Base-by-base conservation (phyloP, 2,113 vertebrate species). In the Chiloscyllium plagiosum region DNA sequence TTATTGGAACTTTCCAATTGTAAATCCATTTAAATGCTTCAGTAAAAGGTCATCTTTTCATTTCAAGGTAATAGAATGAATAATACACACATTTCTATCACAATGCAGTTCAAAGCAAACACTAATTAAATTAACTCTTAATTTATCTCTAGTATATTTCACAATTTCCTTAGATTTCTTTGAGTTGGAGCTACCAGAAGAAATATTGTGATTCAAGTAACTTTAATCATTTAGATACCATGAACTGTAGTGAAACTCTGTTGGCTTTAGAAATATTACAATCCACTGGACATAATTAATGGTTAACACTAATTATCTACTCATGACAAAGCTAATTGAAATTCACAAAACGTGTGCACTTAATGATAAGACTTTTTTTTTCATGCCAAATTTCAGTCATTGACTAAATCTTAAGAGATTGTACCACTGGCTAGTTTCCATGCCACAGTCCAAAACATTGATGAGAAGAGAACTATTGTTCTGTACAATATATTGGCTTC, bases 61-160 rank as follows among this genome's bases (percentile, higher is more conserved):
- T 95, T 72, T 72, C 69, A 76, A 72, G 42, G 69, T 24, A 95
- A 76, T 72, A 95, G 47, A 52, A 70, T 95, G 37, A 72, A 72
- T 33, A 50, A 17, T 50, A 61, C 17, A 47, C 26, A 76, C 42
- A 52, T 42, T 26, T 72, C 1, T 50, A 72, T 52, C 69, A 72
- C 10, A 72, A 95, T 52, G 68, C 94, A 29, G 42, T 29, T 95
- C 29, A 72, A 52, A 37, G 8, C 20, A 72, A 69, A 95, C 93
- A 95, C 29, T 76, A 95, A 72, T 26, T 42, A 33, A 95, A 52
- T 95, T 47, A 42, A 12, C 22, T 70, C 68, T 94, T 47, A 69
- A 47, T 70, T 47, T 52, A 47, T 33, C 50, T 72, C 42, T 24
- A 50, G 12, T 29, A 72, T 29, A 95, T 50, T 92, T 29, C 72